Conservation (phyloP, 2,888 invertebrate genomes). For the Chalcis sispes region DNA sequence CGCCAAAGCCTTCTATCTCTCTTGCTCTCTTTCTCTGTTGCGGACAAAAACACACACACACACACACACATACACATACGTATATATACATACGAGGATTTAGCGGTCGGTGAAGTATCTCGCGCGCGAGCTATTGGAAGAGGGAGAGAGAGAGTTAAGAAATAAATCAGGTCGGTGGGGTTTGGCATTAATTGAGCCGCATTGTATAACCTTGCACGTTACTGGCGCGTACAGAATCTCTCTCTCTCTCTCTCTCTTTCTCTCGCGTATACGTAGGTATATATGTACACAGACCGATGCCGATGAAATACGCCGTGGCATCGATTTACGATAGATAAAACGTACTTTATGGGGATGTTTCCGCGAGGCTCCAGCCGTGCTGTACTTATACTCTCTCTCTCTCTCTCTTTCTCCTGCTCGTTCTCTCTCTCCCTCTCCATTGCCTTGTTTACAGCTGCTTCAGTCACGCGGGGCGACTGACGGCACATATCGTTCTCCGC, state of each 20-base stretch:
- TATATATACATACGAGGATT: slow-evolving; percentile 9
- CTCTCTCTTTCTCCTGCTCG: no score
- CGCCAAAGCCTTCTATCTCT: not conserved
- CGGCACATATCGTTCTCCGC: slow-evolving; percentile 44
- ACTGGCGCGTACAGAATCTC: no score
- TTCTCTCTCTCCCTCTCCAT: not conserved
- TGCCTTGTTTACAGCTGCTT: slow-evolving; percentile 71
- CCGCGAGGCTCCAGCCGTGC: slow-evolving; percentile 67
- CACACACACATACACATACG: not conserved
- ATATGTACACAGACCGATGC: slow-evolving; percentile 25
- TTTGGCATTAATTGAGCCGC: slow-evolving; percentile 76
- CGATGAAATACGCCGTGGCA: slow-evolving; percentile 73
- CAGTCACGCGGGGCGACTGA: slow-evolving; percentile 58
- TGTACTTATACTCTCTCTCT: slow-evolving; percentile 59
- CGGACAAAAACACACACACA: not conserved
- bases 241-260: no score
- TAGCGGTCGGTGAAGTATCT: not conserved
- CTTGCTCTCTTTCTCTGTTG: slow-evolving; percentile 10
- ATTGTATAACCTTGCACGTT: slow-evolving; percentile 68
- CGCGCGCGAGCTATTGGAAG: not conserved
- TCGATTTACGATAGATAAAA: slow-evolving; percentile 76
- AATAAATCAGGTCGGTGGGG: slow-evolving; percentile 73
- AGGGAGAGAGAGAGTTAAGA: slow-evolving; percentile 66
- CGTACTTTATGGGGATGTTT: slow-evolving; percentile 75
- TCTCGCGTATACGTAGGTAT: slow-evolving; percentile 25